These are phyloP conservation scores for Lagenorhynchus albirostris DNA, from an alignment of 2,113 vertebrate species.

Conservation along the genomic window DNA sequence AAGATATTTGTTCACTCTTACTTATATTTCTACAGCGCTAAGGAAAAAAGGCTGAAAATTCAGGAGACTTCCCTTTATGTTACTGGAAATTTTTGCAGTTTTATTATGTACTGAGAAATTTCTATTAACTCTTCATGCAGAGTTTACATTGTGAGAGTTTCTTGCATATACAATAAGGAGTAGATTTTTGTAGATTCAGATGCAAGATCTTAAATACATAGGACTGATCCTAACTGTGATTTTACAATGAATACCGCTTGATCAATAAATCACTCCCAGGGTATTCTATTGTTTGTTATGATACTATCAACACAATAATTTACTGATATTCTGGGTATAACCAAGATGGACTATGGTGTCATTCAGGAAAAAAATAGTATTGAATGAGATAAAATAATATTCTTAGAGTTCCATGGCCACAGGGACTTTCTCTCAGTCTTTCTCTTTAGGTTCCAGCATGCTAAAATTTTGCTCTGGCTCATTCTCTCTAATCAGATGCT, in stretches of 20 bases:
- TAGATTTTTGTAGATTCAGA: background rate
- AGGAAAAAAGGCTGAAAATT: background rate
- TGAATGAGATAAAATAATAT: background rate
- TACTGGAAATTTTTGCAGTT: background rate
- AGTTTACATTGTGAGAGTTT: background rate
- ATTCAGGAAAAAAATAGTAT: background rate
- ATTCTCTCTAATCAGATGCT: background rate
- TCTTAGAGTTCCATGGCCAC: background rate
- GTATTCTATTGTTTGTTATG: background rate
- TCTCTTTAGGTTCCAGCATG: background rate
- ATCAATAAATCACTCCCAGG: background rate
- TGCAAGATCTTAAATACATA: background rate
- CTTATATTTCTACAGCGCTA: background rate
- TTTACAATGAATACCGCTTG: background rate
- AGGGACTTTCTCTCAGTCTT: background rate
- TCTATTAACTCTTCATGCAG: background rate
- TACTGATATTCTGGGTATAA: background rate
- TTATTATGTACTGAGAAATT: background rate
- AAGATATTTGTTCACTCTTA: background rate
- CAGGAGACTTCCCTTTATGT: background rate
- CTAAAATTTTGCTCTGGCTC: background rate
- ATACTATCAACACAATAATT: background rate
- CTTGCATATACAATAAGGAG: background rate
- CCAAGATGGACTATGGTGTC: background rate
- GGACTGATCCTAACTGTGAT: background rate